Evolutionary conservation across 2,888 invertebrate species (phyloP), one percentile per base, ranked within the genome.

Genomic region (Tinea trinotella): DNA sequence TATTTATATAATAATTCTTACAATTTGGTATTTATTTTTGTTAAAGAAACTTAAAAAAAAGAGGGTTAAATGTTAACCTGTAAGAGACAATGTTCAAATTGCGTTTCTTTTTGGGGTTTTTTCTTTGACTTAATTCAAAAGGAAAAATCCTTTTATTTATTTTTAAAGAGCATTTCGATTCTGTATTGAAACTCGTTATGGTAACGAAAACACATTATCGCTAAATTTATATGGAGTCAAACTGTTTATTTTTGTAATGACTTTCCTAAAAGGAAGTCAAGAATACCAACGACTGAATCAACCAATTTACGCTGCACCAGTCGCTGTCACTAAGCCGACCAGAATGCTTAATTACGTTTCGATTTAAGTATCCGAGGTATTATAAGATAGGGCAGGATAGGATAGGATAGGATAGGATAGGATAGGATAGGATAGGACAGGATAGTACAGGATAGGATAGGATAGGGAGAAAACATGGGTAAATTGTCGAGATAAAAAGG

Each of bases 141-240:
- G 40, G 7, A 15, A 40, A 40, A 40, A 13, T 13, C 40, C 13
- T 40, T 40, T 40, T 13, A 13, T 40, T 40, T 13, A 13, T 40
- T 40, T 40, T 40, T 13, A 40, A 40, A 13, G 40, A 4, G 15
- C n/a, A 7, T 75, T 76, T 76, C 74, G 78, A 78, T 77, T 76
- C 69, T 67, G 66, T 70, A 76, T 78, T 66, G 68, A 66, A 63
- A 68, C 69, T 71, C 70, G 68, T 72, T 76, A 65, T 63, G 62
- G 64, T 57, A 59, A 62, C 62, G 63, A 67, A 67, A 70, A 13
- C 2, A 40, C 6, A 5, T 24, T 7, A 24, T 5, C 9, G 24
- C 24, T 24, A 24, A 24, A 7, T 24, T 7, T 7, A 24, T 24
- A 9, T 24, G 24, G 24, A 24, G 9, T 5, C 5, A 9, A 24